Evolutionary conservation across 2,113 vertebrate genomes (phyloP).

Genomic region (Myxocyprinus asiaticus): DNA sequence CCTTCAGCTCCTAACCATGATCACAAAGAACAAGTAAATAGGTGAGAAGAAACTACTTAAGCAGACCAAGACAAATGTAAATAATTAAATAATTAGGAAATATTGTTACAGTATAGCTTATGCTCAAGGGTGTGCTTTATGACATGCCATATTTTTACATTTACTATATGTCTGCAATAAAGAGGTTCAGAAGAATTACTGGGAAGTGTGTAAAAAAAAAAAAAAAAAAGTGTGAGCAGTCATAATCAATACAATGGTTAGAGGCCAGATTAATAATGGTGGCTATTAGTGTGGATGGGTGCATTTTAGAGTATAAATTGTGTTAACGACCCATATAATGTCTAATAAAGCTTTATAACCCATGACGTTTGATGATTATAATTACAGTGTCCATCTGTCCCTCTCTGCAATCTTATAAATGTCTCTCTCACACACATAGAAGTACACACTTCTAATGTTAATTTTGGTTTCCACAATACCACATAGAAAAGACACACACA

Average conservation of each 20-base stretch:
- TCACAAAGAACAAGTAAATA: conserved; percentile 23
- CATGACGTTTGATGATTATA: conserved; percentile 66
- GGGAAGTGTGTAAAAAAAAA: neutral
- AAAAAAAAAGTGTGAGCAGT: conserved; percentile 33
- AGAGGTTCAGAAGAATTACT: neutral
- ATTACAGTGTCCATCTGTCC: conserved; percentile 73
- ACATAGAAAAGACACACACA: too few species aligned
- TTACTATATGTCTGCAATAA: neutral
- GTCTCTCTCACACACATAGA: conserved; percentile 26
- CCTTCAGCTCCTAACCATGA: conserved; percentile 61
- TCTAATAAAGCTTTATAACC: conserved; percentile 67
- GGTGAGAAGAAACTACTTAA: conserved; percentile 1
- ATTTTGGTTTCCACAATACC: neutral
- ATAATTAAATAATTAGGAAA: conserved; percentile 4
- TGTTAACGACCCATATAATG: conserved; percentile 57
- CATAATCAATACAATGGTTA: conserved; percentile 65
- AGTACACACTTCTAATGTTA: neutral
- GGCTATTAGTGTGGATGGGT: conserved; percentile 49
- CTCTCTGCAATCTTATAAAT: conserved; percentile 50
- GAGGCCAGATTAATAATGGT: conserved; percentile 51
- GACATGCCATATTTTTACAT: neutral
- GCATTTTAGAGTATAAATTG: conserved; percentile 69
- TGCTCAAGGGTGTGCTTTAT: neutral
- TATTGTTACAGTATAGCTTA: neutral
- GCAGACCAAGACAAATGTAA: neutral